Conservation (phyloP, 2,888 invertebrate species). For the Esperia sulphurella region DNA sequence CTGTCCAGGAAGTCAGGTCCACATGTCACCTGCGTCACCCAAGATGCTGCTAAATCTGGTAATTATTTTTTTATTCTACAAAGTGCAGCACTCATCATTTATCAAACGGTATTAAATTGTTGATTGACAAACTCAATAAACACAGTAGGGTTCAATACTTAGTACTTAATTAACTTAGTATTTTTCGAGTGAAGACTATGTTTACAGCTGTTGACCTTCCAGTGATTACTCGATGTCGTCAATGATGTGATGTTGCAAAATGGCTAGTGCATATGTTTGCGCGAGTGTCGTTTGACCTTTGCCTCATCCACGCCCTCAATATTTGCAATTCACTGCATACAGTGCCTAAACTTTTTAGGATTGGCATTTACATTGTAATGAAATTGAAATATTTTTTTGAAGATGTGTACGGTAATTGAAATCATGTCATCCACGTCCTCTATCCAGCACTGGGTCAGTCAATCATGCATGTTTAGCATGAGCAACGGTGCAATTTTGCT, state of each 20-base stretch:
- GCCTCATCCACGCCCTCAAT: constrained; percentile 13
- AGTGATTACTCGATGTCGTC: constrained; percentile 31
- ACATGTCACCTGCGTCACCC: constrained; percentile 43
- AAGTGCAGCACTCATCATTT: neutral
- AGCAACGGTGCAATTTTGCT: too few relatives aligned
- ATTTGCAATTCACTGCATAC: neutral
- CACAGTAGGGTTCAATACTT: constrained; percentile 8
- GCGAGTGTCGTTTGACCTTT: constrained; percentile 34
- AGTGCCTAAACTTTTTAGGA: neutral
- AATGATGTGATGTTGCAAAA: constrained; percentile 40
- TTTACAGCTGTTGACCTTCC: constrained; percentile 30
- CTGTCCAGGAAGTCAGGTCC: constrained; percentile 69
- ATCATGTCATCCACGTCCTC: too few relatives aligned
- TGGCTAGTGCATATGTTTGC: constrained; percentile 28
- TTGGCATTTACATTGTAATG: neutral
- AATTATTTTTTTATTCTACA: constrained; percentile 22
- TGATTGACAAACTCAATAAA: neutral
- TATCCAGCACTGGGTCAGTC: too few relatives aligned
- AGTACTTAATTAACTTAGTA: neutral
- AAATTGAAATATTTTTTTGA: too few relatives aligned
- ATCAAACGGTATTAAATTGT: neutral
- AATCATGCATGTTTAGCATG: too few relatives aligned
- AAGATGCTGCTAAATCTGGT: constrained; percentile 60
- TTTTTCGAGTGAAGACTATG: constrained; percentile 23
- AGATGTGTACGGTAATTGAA: too few relatives aligned